These are phyloP conservation scores for Myoxocephalus aenaeus DNA, from an alignment of 2,797 vertebrate species.

Conservation along the genomic window DNA sequence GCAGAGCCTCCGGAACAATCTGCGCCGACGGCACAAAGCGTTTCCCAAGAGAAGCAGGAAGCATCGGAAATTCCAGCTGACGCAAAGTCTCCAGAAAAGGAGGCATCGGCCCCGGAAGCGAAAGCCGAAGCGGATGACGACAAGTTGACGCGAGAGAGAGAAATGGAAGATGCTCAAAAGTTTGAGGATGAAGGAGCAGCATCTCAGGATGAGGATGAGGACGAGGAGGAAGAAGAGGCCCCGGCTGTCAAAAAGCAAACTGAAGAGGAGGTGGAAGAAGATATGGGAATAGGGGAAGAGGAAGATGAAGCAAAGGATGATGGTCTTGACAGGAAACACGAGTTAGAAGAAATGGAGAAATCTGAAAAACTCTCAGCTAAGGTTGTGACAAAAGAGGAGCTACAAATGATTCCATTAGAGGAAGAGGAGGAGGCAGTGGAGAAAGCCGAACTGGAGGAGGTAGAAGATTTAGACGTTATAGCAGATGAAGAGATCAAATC, in stretches of 20 bases:
- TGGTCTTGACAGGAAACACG: slow-evolving; percentile 80
- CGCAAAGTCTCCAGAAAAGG: slow-evolving; percentile 70
- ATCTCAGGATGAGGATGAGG: slow-evolving; percentile 83
- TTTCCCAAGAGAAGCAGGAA: slow-evolving; percentile 58
- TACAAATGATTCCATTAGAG: slow-evolving; percentile 69
- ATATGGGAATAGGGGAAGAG: slow-evolving; percentile 87
- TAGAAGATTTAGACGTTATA: slow-evolving; percentile 87
- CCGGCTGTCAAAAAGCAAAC: slow-evolving; percentile 65
- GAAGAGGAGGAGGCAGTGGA: slow-evolving; percentile 84
- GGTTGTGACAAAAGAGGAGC: slow-evolving; percentile 61
- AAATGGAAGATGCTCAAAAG: slow-evolving; percentile 75
- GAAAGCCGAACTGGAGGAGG: slow-evolving; percentile 92
- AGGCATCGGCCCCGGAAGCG: slow-evolving; percentile 46
- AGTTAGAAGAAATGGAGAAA: slow-evolving; percentile 87
- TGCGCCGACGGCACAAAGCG: slow-evolving; percentile 52
- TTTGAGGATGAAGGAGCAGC: slow-evolving; percentile 83
- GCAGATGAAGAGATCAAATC: slow-evolving; percentile 85
- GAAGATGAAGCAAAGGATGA: slow-evolving; percentile 84
- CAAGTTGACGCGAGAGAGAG: slow-evolving; percentile 63
- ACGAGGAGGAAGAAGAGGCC: slow-evolving; percentile 76
- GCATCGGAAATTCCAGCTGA: slow-evolving; percentile 59
- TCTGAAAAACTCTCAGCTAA: slow-evolving; percentile 62
- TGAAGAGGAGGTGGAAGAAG: slow-evolving; percentile 72
- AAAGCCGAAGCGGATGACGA: slow-evolving; percentile 56
- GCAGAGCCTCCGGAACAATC: slow-evolving; percentile 51